phyloP scores from a whole-genome alignment of 2,113 vertebrate species.

The Mormyrus iriodes region DNA sequence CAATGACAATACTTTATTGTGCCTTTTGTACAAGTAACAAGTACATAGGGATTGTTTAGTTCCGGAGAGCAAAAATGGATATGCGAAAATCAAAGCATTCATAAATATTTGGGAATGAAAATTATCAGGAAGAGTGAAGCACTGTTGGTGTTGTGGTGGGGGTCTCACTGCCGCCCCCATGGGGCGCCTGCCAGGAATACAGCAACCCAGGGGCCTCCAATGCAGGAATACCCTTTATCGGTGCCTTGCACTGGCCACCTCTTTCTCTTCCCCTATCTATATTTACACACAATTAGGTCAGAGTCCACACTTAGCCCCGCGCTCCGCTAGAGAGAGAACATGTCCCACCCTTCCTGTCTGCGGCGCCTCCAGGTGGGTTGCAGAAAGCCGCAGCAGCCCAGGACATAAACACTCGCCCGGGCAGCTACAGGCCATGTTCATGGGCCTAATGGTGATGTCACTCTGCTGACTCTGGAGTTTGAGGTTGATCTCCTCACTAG shows the following conservation, averaged over 20 bases:
- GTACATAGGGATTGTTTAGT: not conserved
- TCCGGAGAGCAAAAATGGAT: not conserved
- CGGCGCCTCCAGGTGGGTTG: not conserved
- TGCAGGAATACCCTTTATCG: not conserved
- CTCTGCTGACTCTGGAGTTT: not conserved
- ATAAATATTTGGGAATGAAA: not conserved
- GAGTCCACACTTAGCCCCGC: not conserved
- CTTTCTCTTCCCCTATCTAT: not conserved
- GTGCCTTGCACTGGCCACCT: not conserved
- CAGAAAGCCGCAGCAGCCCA: not conserved
- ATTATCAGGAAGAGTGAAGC: not conserved
- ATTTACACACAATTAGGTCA: not conserved
- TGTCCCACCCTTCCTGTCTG: not conserved
- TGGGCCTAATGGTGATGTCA: not conserved
- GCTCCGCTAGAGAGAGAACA: not conserved
- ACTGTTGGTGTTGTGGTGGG: not conserved
- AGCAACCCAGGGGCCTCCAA: not conserved
- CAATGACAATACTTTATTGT: not conserved
- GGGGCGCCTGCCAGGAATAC: too few relatives aligned
- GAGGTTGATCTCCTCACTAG: not conserved
- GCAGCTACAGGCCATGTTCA: not conserved
- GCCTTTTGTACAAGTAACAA: not conserved
- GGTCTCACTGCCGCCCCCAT: too few relatives aligned
- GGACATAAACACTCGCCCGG: not conserved
- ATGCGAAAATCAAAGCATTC: not conserved